phyloP scores from a whole-genome alignment of 2,113 vertebrate genomes.

The Lophochroa leadbeateri region DNA sequence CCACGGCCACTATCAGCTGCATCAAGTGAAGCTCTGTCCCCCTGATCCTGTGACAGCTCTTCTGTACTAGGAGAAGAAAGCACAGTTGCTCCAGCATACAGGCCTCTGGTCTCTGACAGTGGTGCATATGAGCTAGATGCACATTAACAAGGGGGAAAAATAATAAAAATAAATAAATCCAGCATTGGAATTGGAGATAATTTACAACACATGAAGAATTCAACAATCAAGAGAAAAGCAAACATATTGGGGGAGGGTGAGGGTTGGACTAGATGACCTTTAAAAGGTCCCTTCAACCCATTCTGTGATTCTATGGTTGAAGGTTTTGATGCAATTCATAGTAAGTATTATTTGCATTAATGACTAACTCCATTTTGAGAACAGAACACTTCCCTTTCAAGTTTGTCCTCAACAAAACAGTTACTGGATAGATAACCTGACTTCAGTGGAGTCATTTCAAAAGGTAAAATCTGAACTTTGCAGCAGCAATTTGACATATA shows the following conservation, averaged over 20 bases:
- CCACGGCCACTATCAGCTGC: constrained; percentile 97
- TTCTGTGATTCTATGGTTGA: not conserved
- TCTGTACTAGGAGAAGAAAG: constrained; percentile 95
- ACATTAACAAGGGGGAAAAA: not conserved
- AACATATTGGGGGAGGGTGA: not conserved
- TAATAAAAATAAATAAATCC: not conserved
- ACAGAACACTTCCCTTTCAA: not conserved
- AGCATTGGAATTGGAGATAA: not conserved
- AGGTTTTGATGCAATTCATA: not conserved
- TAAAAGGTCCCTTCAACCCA: not conserved
- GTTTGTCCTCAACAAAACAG: not conserved
- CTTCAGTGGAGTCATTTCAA: not conserved
- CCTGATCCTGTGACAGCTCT: constrained; percentile 96
- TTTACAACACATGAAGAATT: not conserved
- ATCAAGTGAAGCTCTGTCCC: constrained; percentile 92
- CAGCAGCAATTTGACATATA: not conserved
- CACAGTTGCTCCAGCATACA: constrained; percentile 88
- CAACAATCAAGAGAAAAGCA: not conserved
- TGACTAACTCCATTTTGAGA: not conserved
- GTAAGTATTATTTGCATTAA: not conserved
- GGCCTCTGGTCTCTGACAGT: constrained; percentile 87
- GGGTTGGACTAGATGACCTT: not conserved
- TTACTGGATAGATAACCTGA: not conserved
- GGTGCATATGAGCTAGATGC: constrained; percentile 85
- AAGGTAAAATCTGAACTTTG: not conserved